Percentiles rank a stretch among this genome's conserved stretches.
phyloP scores from a whole-genome alignment of 2,888 invertebrate species.

The Eubasilissa splendida region DNA sequence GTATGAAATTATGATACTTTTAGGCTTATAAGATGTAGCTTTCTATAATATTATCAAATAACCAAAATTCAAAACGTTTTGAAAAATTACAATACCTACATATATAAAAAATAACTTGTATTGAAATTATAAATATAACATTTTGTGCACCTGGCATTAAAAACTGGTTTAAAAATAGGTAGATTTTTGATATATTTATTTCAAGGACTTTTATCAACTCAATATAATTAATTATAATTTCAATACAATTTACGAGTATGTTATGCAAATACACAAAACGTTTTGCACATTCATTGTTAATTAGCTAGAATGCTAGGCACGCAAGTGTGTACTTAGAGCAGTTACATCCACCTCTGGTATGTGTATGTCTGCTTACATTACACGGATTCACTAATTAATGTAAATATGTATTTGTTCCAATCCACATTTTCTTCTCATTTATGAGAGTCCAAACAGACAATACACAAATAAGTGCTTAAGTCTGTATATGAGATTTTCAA shows the following conservation, averaged over 20 bases:
- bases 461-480: too few relatives aligned
- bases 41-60: constrained; percentile 1
- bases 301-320: constrained; percentile 37
- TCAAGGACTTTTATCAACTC: too few relatives aligned
- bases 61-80: background rate
- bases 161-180: too few relatives aligned
- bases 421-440: too few relatives aligned
- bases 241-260: background rate
- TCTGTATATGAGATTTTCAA: too few relatives aligned
- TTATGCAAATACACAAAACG: background rate
- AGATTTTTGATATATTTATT: too few relatives aligned
- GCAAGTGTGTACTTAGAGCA: constrained; percentile 19
- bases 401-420: too few relatives aligned
- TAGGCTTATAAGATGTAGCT: background rate
- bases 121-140: too few relatives aligned
- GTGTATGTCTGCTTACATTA: constrained; percentile 8
- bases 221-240: background rate
- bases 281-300: constrained; percentile 19
- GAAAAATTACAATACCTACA: too few relatives aligned
- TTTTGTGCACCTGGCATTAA: too few relatives aligned
- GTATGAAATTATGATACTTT: background rate
- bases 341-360: background rate
- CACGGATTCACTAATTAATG: background rate
- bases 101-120: too few relatives aligned
- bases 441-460: too few relatives aligned